Conservation (phyloP, 2,888 invertebrate genomes). For the Esperia sulphurella region DNA sequence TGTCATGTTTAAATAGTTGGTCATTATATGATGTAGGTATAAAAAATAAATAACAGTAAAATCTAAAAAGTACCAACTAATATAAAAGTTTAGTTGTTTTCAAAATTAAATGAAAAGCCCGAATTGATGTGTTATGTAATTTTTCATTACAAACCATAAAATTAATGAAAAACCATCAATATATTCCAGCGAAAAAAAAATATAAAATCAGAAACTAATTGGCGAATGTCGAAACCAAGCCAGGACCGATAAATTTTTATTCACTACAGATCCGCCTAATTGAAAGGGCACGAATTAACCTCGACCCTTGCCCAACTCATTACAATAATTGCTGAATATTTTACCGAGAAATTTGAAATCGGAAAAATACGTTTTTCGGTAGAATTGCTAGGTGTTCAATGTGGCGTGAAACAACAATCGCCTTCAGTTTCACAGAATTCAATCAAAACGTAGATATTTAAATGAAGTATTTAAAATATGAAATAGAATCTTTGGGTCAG, state of each 20-base stretch:
- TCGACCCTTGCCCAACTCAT: conserved; percentile 6
- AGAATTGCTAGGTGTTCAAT: background rate
- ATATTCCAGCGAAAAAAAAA: background rate
- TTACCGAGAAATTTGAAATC: background rate
- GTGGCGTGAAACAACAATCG: no score
- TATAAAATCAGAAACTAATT: background rate
- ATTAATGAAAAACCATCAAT: background rate
- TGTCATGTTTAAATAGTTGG: no score
- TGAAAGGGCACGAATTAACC: conserved; percentile 6
- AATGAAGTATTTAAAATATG: no score
- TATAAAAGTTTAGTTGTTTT: no score
- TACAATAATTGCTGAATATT: conserved; percentile 9
- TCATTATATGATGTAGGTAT: no score
- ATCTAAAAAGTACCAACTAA: no score
- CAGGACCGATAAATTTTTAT: conserved; percentile 5
- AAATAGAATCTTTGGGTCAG: no score
- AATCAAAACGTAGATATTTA: no score
- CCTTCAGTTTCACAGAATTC: no score
- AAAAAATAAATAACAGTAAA: no score
- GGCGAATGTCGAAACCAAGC: background rate
- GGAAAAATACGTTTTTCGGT: background rate
- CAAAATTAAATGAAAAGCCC: no score
- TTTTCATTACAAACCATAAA: background rate
- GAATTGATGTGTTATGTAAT: no score
- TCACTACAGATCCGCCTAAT: conserved; percentile 4